Evolutionary conservation across 64 coral and sea anemone genomes (phyloP).

Genomic region (Cladopsammia gracilis): DNA sequence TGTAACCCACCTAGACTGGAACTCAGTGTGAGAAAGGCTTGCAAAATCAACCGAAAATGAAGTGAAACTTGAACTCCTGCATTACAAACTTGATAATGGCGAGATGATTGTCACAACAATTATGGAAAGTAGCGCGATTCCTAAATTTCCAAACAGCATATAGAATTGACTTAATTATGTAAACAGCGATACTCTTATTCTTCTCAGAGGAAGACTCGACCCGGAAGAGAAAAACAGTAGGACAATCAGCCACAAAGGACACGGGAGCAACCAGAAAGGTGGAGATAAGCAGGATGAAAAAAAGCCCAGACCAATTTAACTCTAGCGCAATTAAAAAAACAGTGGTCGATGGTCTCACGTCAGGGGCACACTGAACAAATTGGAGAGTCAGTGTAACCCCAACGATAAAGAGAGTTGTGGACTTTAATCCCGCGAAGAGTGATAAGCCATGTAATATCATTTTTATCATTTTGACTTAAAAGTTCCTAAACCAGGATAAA

Average conservation of each 20-base stretch:
- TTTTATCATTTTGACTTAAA: constrained; percentile 5
- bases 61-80: background rate
- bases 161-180: background rate
- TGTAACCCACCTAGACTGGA: too few relatives aligned
- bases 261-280: background rate
- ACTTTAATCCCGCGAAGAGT: background rate
- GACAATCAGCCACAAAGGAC: background rate
- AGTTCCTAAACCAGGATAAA: background rate
- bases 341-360: background rate
- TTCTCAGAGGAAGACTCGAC: background rate
- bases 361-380: background rate
- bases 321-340: background rate
- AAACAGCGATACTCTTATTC: background rate
- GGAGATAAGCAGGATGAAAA: background rate
- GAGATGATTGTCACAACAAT: background rate
- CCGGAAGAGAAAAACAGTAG: background rate
- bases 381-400: background rate
- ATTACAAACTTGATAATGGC: background rate
- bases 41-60: background rate
- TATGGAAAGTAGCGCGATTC: background rate
- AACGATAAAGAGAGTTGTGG: background rate
- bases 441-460: background rate
- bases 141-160: background rate
- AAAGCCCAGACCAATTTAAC: background rate
- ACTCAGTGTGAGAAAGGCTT: background rate